Evolutionary conservation across 2,113 vertebrate genomes (phyloP).

Genomic region (Mungos mungo): DNA sequence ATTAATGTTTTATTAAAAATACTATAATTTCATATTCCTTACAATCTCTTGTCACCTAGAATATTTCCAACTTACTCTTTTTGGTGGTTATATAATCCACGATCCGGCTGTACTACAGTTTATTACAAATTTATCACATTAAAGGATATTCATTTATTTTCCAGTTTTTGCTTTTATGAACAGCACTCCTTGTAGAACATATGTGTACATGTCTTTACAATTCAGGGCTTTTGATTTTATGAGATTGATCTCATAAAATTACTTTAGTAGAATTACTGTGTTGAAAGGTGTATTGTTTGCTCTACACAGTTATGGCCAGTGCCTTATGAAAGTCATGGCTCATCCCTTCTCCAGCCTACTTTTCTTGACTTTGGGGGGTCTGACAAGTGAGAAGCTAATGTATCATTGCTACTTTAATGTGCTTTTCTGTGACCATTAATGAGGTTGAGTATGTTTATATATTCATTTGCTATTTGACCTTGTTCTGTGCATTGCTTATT

Average conservation of each 20-base stretch:
- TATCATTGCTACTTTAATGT: not conserved
- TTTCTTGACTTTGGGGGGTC: not conserved
- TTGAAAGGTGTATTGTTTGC: not conserved
- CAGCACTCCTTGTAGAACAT: not conserved
- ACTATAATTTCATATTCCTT: not conserved
- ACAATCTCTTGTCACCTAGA: not conserved
- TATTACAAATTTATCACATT: not conserved
- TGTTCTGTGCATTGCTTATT: not conserved
- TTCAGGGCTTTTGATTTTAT: not conserved
- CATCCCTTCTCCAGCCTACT: not conserved
- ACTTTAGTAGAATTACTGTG: not conserved
- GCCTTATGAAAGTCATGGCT: not conserved
- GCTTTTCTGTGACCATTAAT: not conserved
- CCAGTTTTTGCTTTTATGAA: not conserved
- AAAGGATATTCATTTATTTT: constrained; percentile 1
- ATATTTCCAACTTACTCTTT: not conserved
- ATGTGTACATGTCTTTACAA: not conserved
- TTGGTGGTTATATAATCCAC: not conserved
- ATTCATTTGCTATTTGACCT: not conserved
- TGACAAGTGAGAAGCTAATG: not conserved
- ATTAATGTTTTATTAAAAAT: not conserved
- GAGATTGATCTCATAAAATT: not conserved
- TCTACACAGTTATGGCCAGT: not conserved
- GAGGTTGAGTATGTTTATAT: constrained; percentile 6
- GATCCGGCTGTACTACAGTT: not conserved